phyloP scores from a whole-genome alignment of 64 coral and sea anemone species.

The Montipora capricornis region DNA sequence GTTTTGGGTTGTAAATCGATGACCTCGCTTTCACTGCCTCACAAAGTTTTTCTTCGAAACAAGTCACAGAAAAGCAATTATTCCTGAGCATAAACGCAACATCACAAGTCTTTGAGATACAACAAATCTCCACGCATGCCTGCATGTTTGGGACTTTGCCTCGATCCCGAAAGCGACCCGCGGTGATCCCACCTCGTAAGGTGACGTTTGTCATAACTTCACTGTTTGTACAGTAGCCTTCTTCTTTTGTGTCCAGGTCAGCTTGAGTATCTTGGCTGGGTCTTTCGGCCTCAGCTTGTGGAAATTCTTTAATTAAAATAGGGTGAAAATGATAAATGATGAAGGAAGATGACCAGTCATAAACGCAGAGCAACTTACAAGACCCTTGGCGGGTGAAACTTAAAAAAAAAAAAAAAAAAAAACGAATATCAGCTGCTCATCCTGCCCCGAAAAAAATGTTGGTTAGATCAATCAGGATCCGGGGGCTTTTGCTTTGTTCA shows the following conservation, averaged over 20 bases:
- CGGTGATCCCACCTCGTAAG: conserved; percentile 56
- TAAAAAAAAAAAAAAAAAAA: too few relatives aligned
- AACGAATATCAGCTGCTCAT: too few relatives aligned
- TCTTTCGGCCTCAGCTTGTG: neutral
- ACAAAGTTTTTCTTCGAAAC: conserved; percentile 75
- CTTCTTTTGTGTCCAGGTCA: conserved; percentile 42
- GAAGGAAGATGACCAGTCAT: too few relatives aligned
- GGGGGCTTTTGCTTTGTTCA: too few relatives aligned
- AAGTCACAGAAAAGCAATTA: conserved; percentile 90
- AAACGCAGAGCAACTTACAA: too few relatives aligned
- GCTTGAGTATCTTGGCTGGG: neutral
- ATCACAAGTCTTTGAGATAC: conserved; percentile 79
- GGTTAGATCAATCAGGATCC: too few relatives aligned
- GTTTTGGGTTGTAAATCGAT: conserved; percentile 55
- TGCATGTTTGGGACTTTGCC: conserved; percentile 61
- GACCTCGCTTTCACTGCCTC: conserved; percentile 80
- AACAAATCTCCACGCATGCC: conserved; percentile 80
- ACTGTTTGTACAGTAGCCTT: conserved; percentile 76
- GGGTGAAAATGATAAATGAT: neutral
- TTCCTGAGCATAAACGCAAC: conserved; percentile 84
- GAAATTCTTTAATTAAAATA: neutral
- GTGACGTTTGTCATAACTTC: conserved; percentile 74
- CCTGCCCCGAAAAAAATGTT: too few relatives aligned
- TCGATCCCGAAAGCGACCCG: conserved; percentile 73
- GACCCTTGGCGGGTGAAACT: too few relatives aligned